phyloP scores from a whole-genome alignment of 2,888 invertebrate genomes.

The Ischnus inquisitorius region DNA sequence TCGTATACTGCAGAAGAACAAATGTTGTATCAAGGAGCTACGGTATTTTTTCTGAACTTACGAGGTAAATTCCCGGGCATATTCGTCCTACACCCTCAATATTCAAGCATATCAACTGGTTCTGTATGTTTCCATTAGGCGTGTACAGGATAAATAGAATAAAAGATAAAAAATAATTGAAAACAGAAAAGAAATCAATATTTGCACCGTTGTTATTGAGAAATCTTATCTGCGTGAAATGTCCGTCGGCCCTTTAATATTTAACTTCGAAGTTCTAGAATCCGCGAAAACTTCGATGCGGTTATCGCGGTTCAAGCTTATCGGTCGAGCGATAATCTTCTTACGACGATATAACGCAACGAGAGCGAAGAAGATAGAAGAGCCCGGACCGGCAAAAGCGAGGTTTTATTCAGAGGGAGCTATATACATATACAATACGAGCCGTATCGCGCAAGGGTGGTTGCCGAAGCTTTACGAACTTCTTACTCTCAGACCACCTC shows the following conservation, averaged over 20 bases:
- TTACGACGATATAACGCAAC: slow-evolving; percentile 63
- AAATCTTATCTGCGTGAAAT: slow-evolving; percentile 39
- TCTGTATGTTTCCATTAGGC: too few species aligned
- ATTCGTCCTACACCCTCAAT: too few species aligned
- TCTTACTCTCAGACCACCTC: slow-evolving; percentile 53
- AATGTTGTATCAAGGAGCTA: too few species aligned
- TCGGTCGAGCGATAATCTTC: slow-evolving; percentile 65
- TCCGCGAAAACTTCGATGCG: slow-evolving; percentile 61
- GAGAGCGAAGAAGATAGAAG: slow-evolving; percentile 40
- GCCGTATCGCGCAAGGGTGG: slow-evolving; percentile 61
- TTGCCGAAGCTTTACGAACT: slow-evolving; percentile 62
- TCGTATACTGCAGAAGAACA: too few species aligned
- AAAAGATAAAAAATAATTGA: slow-evolving; percentile 55
- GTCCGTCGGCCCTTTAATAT: slow-evolving; percentile 46
- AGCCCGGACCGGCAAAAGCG: slow-evolving; percentile 46
- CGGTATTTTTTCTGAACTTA: too few species aligned
- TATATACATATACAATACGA: slow-evolving; percentile 59
- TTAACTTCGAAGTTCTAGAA: slow-evolving; percentile 54
- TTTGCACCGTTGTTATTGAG: slow-evolving; percentile 44
- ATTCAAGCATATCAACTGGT: too few species aligned
- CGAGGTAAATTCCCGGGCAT: too few species aligned
- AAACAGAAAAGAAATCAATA: slow-evolving; percentile 55
- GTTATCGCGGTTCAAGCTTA: slow-evolving; percentile 54
- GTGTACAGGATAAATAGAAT: background rate
- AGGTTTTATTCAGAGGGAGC: slow-evolving; percentile 45